phyloP scores from a whole-genome alignment of 1,140 invertebrate species.

The Ooceraea biroi region DNA sequence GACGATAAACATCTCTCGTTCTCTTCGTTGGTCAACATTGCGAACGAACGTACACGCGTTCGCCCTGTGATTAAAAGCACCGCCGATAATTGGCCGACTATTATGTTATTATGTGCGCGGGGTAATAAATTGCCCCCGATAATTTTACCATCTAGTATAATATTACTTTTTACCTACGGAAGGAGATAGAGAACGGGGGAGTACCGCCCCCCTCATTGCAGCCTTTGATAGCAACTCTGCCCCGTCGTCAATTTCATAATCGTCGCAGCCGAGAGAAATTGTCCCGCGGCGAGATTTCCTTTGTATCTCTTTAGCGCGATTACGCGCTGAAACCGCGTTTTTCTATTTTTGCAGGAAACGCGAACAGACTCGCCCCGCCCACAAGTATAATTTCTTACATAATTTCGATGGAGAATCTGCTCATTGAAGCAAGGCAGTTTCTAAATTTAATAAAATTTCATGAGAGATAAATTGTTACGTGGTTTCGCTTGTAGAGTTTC shows the following conservation, averaged over 20 bases:
- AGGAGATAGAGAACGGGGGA: background rate
- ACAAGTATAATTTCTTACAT: background rate
- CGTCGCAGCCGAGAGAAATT: background rate
- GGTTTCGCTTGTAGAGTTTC: too few species aligned
- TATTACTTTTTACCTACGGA: conserved; percentile 16
- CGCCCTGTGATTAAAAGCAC: conserved; percentile 51
- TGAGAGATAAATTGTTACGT: too few species aligned
- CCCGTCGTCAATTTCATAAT: conserved; percentile 31
- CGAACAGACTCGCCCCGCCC: background rate
- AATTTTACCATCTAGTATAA: conserved; percentile 25
- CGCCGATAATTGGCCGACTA: conserved; percentile 42
- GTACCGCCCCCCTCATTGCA: background rate
- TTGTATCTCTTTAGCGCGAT: background rate
- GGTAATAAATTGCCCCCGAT: conserved; percentile 41
- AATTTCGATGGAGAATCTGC: background rate
- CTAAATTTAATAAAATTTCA: background rate
- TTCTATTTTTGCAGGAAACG: conserved; percentile 25
- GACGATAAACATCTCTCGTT: conserved; percentile 19
- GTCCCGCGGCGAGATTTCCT: background rate
- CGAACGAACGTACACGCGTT: background rate
- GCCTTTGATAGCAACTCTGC: background rate
- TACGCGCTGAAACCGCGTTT: background rate
- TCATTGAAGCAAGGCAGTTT: too few species aligned
- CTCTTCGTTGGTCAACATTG: background rate
- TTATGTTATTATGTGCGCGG: conserved; percentile 12